These are phyloP conservation scores for Geotrypetes seraphini DNA, from an alignment of 2,797 vertebrate genomes.

Conservation along the genomic window DNA sequence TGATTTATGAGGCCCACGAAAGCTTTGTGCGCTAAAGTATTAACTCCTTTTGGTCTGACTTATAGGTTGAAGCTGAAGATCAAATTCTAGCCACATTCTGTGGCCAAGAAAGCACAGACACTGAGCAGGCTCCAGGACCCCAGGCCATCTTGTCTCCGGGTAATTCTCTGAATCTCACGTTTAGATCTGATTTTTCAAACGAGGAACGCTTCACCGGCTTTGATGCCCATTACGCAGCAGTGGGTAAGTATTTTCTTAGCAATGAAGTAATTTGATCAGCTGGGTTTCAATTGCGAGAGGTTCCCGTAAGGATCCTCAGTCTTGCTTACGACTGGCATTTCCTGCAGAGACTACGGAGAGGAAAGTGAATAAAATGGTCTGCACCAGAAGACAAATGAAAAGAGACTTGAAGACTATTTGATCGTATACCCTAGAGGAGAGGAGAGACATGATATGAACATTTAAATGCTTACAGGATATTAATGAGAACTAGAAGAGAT, in stretches of 20 bases:
- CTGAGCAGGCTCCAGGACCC: slow-evolving; percentile 71
- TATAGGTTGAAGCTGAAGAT: slow-evolving; percentile 76
- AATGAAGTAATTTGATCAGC: too few species aligned
- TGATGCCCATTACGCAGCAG: slow-evolving; percentile 77
- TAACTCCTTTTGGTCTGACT: slow-evolving; percentile 10
- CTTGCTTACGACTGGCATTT: too few species aligned
- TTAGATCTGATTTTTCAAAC: slow-evolving; percentile 87
- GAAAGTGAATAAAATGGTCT: too few species aligned
- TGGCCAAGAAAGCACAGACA: slow-evolving; percentile 76
- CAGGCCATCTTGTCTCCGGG: slow-evolving; percentile 64
- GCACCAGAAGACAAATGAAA: too few species aligned
- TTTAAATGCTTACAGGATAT: too few species aligned
- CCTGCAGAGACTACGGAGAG: too few species aligned
- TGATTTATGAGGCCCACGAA: not conserved
- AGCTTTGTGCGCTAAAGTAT: rapidly evolving
- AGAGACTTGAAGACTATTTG: too few species aligned
- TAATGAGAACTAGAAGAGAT: too few species aligned
- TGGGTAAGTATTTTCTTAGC: slow-evolving; percentile 74
- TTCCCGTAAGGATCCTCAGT: too few species aligned
- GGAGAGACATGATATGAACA: too few species aligned
- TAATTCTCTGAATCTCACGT: slow-evolving; percentile 65
- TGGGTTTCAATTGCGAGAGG: too few species aligned
- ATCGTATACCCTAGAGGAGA: too few species aligned
- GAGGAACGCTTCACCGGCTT: slow-evolving; percentile 86
- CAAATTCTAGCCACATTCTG: slow-evolving; percentile 77